A percentile compares a stretch with the other conserved stretches of the same genome.
phyloP scores from a whole-genome alignment of 2,888 invertebrate species.

The Philonicus albiceps region DNA sequence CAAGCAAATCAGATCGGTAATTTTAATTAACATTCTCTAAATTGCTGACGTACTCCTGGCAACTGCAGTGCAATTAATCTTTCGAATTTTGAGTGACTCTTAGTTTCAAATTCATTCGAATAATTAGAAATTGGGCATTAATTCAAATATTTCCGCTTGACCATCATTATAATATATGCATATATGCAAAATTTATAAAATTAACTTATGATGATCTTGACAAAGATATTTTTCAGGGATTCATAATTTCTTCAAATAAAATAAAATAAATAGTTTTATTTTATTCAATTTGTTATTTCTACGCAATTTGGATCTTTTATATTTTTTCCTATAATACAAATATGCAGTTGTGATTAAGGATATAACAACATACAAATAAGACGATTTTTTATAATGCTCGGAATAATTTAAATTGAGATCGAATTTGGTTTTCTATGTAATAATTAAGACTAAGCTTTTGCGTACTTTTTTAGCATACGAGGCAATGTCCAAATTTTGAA shows the following conservation, averaged over 20 bases:
- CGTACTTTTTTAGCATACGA: too few species aligned
- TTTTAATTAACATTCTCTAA: neutral
- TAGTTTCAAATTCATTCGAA: neutral
- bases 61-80: neutral
- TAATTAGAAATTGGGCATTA: neutral
- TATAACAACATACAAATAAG: too few species aligned
- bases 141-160: neutral
- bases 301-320: too few species aligned
- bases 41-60: neutral
- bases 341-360: too few species aligned
- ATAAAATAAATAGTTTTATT: too few species aligned
- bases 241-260: neutral
- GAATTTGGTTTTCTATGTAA: too few species aligned
- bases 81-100: neutral
- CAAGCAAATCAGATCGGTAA: neutral
- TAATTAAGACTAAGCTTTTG: too few species aligned
- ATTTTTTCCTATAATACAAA: too few species aligned
- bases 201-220: neutral
- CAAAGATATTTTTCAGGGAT: neutral
- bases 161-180: neutral
- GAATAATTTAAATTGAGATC: too few species aligned
- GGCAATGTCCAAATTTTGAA: too few species aligned
- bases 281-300: too few species aligned
- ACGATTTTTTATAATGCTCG: too few species aligned
- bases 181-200: neutral